These are phyloP conservation scores for Catharus minimus DNA, from an alignment of 2,113 vertebrate genomes.

Conservation along the genomic window DNA sequence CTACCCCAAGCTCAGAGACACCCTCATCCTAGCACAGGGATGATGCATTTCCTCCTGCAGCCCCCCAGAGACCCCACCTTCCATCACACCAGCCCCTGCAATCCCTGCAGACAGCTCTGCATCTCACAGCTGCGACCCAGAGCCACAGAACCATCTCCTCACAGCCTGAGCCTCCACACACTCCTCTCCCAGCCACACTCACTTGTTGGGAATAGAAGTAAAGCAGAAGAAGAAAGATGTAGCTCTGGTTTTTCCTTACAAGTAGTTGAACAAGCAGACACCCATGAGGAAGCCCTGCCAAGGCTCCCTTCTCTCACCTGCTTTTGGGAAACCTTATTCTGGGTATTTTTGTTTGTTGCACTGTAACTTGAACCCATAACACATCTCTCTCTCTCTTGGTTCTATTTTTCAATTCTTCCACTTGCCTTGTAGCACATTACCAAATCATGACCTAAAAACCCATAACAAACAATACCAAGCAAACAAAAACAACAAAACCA, in stretches of 20 bases:
- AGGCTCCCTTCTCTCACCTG: background rate
- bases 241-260: background rate
- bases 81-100: background rate
- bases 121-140: background rate
- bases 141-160: background rate
- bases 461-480: background rate
- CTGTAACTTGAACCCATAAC: background rate
- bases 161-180: background rate
- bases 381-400: no score
- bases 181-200: background rate
- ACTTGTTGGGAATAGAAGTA: fast-evolving
- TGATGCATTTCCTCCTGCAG: background rate
- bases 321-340: background rate
- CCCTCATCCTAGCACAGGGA: background rate
- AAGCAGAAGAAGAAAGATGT: background rate
- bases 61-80: background rate
- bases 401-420: background rate
- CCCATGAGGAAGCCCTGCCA: background rate
- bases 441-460: fast-evolving
- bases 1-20: background rate
- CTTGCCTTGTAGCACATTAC: background rate
- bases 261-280: background rate
- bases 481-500: background rate
- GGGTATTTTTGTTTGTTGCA: background rate
- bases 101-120: background rate